Base-by-base conservation (phyloP, 2,888 invertebrate genomes). In the Ferrisia virgata region DNA sequence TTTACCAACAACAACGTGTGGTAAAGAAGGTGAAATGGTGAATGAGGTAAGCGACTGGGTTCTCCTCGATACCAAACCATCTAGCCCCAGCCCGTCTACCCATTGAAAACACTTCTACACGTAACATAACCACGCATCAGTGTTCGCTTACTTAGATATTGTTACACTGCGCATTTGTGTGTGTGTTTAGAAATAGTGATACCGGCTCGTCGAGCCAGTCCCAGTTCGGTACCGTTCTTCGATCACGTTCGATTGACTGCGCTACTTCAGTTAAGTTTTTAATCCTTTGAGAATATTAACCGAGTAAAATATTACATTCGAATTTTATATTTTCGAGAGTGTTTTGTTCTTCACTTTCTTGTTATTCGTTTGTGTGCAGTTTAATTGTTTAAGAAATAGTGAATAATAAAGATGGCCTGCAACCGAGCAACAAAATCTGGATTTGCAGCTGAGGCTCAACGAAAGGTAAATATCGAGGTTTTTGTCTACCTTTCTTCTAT, bases 401-500 rank as follows among this genome's bases (percentile, higher is more conserved):
- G 79, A 31, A 53, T 79, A 28, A 18, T 11, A n/a, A 81, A 79
- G 88, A 95, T 95, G 95, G 94, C 95, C 87, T 92, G 91, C 89
- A 93, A 94, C 91, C 91, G 96, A 89, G 96, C 96, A 87, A 91
- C 95, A 85, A 96, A 96, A 90, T 95, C 95, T 88, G 97, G 97
- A 93, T 96, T 97, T 91, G 97, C 97, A 87, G 96, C 97, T 85
- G 97, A 97, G 89, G 96, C 97, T 83, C 97, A 97, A 90, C 92
- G 95, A 89, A 97, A 97, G 93, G 97, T 97, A 90, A 92, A 92
- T 22, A 76, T 36, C 15, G 25, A 88, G n/a, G 84, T 79, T 58
- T 83, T 72, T 43, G 28, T 39, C 39, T 39, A 39, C 39, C 5
- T 53, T 53, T 22, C 18, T 18, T 53, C 22, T 53, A 22, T 53